Conservation (phyloP, 1,140 invertebrate species). For the Drusus annulatus region DNA sequence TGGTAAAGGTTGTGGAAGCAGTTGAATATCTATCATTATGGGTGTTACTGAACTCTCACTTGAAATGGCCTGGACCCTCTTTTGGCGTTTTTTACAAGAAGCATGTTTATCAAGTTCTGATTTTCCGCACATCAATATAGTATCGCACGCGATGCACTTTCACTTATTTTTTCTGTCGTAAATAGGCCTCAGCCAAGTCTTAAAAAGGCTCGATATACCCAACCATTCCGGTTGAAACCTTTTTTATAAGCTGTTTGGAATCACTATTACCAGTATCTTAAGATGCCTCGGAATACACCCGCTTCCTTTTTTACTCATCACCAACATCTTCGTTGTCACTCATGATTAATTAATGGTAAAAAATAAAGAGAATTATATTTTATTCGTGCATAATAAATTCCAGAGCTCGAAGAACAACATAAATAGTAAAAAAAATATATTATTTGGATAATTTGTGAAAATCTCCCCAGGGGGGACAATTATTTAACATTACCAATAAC, state of each 20-base stretch:
- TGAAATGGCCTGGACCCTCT: neutral
- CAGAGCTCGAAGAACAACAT: too few relatives aligned
- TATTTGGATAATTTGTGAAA: too few relatives aligned
- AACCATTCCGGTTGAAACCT: constrained; percentile 8
- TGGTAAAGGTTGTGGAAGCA: neutral
- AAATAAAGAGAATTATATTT: neutral
- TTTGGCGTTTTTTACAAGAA: neutral
- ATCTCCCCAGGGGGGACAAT: too few relatives aligned
- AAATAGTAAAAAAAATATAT: too few relatives aligned
- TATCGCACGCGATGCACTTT: neutral
- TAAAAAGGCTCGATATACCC: neutral
- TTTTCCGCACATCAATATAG: constrained; percentile 3
- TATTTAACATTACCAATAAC: too few relatives aligned
- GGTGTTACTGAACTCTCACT: neutral
- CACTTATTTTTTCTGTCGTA: neutral
- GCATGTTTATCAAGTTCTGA: constrained; percentile 9
- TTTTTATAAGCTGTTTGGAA: neutral
- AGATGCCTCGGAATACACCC: neutral
- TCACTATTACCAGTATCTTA: neutral
- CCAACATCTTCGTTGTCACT: neutral
- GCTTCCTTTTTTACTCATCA: neutral
- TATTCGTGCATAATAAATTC: neutral
- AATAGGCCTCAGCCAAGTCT: neutral
- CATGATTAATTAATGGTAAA: neutral
- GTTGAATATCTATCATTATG: neutral